Evolutionary conservation across 2,888 invertebrate species (phyloP), one percentile per base, ranked within the genome.

Genomic region (Drosophila seclusa): DNA sequence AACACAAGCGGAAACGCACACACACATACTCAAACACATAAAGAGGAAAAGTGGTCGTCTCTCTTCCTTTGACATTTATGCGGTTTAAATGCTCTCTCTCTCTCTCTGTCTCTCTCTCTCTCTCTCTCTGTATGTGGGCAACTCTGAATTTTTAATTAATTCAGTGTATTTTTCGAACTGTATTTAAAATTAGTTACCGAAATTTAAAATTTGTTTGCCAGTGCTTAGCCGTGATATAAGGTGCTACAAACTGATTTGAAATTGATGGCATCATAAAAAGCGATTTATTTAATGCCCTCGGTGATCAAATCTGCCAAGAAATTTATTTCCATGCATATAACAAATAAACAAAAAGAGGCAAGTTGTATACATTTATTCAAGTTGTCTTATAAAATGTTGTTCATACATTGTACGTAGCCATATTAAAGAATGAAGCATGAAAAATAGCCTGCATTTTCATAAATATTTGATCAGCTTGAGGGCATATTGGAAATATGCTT

Each of bases 381-480:
- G 48, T 32, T 32, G 7, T 57, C 18, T 34, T 29, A 42, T 40
- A 36, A 45, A 58, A 24, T 8, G 24, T 16, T 60, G 31, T 31
- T 27, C 38, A 18, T 40, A 2, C 16, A 16, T 27, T 59, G 21
- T 40, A 27, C n/a, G 13, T 36, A 38, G 13, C 50, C 7, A 10
- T 16, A 4, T 27, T 3, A 34, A 63, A 60, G 36, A 42, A 58
- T 32, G 31, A 31, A 52, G 27, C 49, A 60, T 72, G 13, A 57
- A 64, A 62, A 69, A 50, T 53, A 38, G 42, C 48, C 24, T 72
- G 69, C 65, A 73, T 80, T 78, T 80, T 84, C 80, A 84, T 84
- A 82, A 84, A 84, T 84, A 84, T 87, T 84, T 84, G 60, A 84
- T 81, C 73, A 75, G 80, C 87, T 82, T 80, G 68, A 83, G 77